phyloP scores from a whole-genome alignment of 2,888 invertebrate genomes.

The Lasioglossum pauxillum region DNA sequence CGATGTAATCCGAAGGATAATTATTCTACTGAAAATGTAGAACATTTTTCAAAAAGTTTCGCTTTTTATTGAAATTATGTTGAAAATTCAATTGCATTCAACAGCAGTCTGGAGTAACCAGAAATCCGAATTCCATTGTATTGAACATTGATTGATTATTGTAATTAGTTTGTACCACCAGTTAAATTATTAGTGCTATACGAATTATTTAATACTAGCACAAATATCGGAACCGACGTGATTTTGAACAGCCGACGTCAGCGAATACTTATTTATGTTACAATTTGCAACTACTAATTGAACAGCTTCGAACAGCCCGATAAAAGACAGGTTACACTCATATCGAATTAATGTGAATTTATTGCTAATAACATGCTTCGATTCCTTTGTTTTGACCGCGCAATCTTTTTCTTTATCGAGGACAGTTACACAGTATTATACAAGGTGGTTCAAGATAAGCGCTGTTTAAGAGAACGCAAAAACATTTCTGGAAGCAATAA shows the following conservation, averaged over 20 bases:
- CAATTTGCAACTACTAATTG: slow-evolving; percentile 9
- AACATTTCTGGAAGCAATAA: not conserved
- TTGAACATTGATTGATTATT: not conserved
- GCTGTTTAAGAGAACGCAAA: not conserved
- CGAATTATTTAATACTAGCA: not conserved
- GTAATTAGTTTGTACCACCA: not conserved
- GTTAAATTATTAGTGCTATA: not conserved
- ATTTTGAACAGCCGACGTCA: not conserved
- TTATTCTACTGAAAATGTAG: not conserved
- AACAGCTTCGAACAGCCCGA: not conserved
- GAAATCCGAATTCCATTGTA: not conserved
- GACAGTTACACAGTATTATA: not conserved
- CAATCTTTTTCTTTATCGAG: slow-evolving; percentile 11
- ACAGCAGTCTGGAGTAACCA: not conserved
- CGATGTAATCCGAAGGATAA: not conserved
- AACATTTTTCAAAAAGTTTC: not conserved
- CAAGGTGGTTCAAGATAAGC: slow-evolving; percentile 6
- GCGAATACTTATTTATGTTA: not conserved
- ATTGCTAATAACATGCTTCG: slow-evolving; percentile 4
- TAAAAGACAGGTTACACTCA: not conserved
- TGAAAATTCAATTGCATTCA: not conserved
- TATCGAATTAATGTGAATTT: slow-evolving; percentile 5
- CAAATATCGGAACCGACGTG: not conserved
- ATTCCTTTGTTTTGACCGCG: slow-evolving; percentile 3
- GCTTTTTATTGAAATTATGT: not conserved